Conservation (phyloP, 2,888 invertebrate genomes). For the Catocala sponsa region DNA sequence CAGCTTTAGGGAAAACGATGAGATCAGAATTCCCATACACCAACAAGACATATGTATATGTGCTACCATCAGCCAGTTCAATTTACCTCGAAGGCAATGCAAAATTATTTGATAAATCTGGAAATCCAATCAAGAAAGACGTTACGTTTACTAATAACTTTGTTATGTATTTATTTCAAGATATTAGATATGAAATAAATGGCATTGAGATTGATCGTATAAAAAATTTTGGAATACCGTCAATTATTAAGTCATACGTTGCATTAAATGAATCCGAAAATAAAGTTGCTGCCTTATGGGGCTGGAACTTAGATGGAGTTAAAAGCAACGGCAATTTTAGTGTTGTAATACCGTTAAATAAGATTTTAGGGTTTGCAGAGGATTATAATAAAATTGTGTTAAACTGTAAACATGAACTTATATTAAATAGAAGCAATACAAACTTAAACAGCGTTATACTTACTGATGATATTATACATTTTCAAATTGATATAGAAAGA, state of each 20-base stretch:
- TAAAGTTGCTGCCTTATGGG: slow-evolving; percentile 44
- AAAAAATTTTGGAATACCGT: slow-evolving; percentile 21
- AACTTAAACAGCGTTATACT: slow-evolving; percentile 50
- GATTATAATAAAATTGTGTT: slow-evolving; percentile 64
- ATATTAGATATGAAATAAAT: slow-evolving; percentile 31
- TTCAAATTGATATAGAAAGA: slow-evolving; percentile 34
- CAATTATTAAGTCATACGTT: slow-evolving; percentile 14
- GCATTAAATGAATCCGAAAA: slow-evolving; percentile 49
- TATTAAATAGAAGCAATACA: slow-evolving; percentile 56
- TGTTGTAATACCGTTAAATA: slow-evolving; percentile 20
- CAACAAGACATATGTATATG: slow-evolving; percentile 24
- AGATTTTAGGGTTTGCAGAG: slow-evolving; percentile 39
- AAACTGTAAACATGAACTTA: slow-evolving; percentile 67
- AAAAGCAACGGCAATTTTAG: slow-evolving; percentile 45
- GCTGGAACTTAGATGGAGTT: slow-evolving; percentile 40
- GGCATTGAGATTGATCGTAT: slow-evolving; percentile 31
- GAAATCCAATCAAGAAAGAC: slow-evolving; percentile 12
- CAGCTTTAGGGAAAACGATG: slow-evolving; percentile 37
- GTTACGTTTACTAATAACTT: slow-evolving; percentile 22
- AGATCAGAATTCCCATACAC: slow-evolving; percentile 30
- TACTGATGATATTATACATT: slow-evolving; percentile 17
- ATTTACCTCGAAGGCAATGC: slow-evolving; percentile 35
- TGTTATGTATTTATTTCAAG: slow-evolving; percentile 28
- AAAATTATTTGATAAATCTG: slow-evolving; percentile 11
- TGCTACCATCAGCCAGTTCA: slow-evolving; percentile 33